A percentile compares a stretch with the other conserved stretches of the same genome.
Evolutionary conservation across 2,797 vertebrate species (phyloP).

Genomic region (Mus minutoides): DNA sequence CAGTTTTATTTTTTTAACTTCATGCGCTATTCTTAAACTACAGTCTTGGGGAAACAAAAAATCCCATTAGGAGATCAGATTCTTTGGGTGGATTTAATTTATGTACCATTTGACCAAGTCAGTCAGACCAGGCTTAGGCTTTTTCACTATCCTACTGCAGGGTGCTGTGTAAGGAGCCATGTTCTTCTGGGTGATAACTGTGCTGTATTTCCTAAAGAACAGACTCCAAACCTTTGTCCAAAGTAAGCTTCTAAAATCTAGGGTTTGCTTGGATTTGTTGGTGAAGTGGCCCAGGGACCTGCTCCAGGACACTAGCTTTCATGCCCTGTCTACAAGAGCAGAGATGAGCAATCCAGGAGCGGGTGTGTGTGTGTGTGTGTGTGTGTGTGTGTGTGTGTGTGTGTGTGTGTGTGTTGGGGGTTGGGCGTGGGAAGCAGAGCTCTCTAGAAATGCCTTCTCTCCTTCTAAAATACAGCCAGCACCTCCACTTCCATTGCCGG

Average conservation of each 20-base stretch:
- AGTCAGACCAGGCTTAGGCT: slow-evolving; percentile 49
- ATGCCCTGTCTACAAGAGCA: neutral
- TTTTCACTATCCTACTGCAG: neutral
- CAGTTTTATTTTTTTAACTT: slow-evolving; percentile 61
- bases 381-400: no score
- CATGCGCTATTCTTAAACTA: slow-evolving; percentile 48
- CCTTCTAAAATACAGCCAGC: neutral
- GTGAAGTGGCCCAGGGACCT: neutral
- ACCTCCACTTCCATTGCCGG: no score
- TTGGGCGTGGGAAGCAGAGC: neutral
- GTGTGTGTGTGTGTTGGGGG: no score
- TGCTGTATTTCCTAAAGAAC: neutral
- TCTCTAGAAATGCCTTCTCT: neutral
- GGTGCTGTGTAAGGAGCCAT: neutral
- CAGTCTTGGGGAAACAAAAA: slow-evolving; percentile 67
- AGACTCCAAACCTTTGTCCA: slow-evolving; percentile 26
- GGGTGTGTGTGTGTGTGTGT: no score
- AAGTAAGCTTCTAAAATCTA: slow-evolving; percentile 27
- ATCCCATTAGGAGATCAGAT: slow-evolving; percentile 73
- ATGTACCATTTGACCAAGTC: slow-evolving; percentile 72
- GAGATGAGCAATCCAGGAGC: neutral
- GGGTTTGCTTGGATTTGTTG: neutral
- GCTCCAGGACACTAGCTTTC: neutral
- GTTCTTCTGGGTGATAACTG: slow-evolving; percentile 4
- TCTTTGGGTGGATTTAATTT: slow-evolving; percentile 76